Evolutionary conservation across 2,113 vertebrate genomes (phyloP), one percentile per base, ranked within the genome.

Genomic region (Psilopogon haemacephalus): DNA sequence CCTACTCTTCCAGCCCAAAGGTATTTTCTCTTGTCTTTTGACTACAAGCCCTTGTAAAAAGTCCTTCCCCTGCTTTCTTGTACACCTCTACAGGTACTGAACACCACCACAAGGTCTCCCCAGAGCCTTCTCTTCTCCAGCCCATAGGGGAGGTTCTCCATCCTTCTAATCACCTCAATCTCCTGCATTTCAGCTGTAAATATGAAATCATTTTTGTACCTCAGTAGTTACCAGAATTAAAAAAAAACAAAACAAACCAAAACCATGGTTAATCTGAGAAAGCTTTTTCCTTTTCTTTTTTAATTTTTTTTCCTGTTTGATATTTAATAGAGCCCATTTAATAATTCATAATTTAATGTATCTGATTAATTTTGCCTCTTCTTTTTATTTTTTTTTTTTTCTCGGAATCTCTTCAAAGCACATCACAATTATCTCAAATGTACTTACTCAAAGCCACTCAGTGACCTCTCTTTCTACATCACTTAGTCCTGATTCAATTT

Each of bases 291-390:
- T n/a, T n/a, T n/a, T n/a, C n/a, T n/a, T n/a, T n/a, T n/a, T n/a
- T n/a, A n/a, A n/a, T n/a, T n/a, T n/a, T n/a, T 87, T 87, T 37
- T 91, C 80, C 74, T 89, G 46, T 76, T 90, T 91, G 84, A 87
- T 87, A 77, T 67, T 96, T 96, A 92, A 94, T 92, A 95, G 89
- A 88, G 42, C 68, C 8, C 81, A 92, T 89, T 96, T 95, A 96
- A 96, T 95, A 96, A 96, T 96, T 95, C 84, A 94, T 96, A 87
- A 92, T 94, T 94, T 96, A 92, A 96, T 92, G 87, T 90, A 89
- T 87, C 87, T 95, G 93, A 96, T 96, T 94, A 96, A 96, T 93
- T 92, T 96, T 87, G 71, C 55, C 78, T 87, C 77, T 92, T 93
- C 95, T 85, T 85, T 50, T 17, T 50, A 24, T 50, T 96, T 85